Conservation (phyloP, 2,113 vertebrate species). For the Eurypyga helias region DNA sequence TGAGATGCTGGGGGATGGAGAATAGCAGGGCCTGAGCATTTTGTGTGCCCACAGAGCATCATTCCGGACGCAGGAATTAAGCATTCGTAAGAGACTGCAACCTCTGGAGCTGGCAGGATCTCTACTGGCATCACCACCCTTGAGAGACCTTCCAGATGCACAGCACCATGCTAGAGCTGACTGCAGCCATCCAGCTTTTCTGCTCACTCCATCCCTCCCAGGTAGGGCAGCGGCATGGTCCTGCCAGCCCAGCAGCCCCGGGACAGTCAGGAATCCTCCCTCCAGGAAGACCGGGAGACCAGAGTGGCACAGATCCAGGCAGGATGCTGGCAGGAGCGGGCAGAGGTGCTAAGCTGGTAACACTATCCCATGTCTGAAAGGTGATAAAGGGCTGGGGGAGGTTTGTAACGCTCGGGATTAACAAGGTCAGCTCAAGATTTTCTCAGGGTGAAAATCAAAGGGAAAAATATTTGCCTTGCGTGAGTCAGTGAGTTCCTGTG, state of each 20-base stretch:
- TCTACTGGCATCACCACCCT: not conserved
- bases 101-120: not conserved
- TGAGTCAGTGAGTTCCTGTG: constrained; percentile 46
- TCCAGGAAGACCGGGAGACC: not conserved
- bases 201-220: not conserved
- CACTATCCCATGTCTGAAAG: not conserved
- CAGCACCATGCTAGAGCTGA: not conserved
- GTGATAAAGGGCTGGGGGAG: not conserved
- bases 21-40: rapidly evolving
- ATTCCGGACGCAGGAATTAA: not conserved
- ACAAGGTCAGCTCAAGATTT: constrained; percentile 36
- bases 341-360: constrained; percentile 34
- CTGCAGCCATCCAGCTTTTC: rapidly evolving
- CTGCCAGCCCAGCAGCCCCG: not conserved
- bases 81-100: rapidly evolving
- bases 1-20: not conserved
- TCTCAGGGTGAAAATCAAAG: constrained; percentile 62
- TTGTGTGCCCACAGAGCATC: not conserved
- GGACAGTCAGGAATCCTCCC: not conserved
- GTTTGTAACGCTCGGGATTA: not conserved
- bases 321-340: constrained; percentile 22
- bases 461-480: constrained; percentile 51
- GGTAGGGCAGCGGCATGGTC: not conserved
- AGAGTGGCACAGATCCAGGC: not conserved
- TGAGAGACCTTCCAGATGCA: rapidly evolving